These are phyloP conservation scores for Atta colombica DNA, from an alignment of 1,140 invertebrate species.

Conservation along the genomic window DNA sequence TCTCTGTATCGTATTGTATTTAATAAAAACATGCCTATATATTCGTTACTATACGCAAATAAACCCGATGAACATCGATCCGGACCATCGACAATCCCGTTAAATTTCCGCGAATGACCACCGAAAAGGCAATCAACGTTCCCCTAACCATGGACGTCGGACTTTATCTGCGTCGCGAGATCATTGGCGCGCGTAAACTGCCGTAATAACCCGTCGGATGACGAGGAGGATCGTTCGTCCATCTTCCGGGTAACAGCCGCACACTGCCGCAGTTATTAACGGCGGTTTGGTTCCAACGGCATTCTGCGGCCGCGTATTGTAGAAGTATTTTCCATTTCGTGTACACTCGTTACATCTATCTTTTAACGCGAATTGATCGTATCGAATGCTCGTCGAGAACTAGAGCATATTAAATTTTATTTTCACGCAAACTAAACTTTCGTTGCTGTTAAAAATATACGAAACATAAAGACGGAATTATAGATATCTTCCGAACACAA, in stretches of 20 bases:
- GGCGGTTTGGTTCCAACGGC: slow-evolving; percentile 42
- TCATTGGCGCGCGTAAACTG: slow-evolving; percentile 57
- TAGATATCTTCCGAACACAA: neutral
- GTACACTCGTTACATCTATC: slow-evolving; percentile 15
- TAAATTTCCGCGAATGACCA: slow-evolving; percentile 51
- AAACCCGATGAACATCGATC: slow-evolving; percentile 17
- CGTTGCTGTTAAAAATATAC: neutral
- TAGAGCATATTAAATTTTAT: neutral
- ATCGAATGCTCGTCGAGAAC: neutral
- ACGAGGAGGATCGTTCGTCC: slow-evolving; percentile 40
- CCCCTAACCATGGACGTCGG: slow-evolving; percentile 33
- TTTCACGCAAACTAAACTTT: neutral
- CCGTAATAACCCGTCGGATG: slow-evolving; percentile 44
- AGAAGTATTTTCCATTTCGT: slow-evolving; percentile 54
- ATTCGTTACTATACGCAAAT: slow-evolving; percentile 7
- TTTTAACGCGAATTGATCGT: neutral
- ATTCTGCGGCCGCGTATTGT: slow-evolving; percentile 26
- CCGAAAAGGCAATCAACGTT: slow-evolving; percentile 55
- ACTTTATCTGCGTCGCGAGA: slow-evolving; percentile 44
- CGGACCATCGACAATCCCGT: slow-evolving; percentile 35
- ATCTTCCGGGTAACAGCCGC: slow-evolving; percentile 33
- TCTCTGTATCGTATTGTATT: slow-evolving; percentile 25
- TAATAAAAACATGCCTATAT: slow-evolving; percentile 24
- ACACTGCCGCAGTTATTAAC: slow-evolving; percentile 53
- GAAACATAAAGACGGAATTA: neutral